A percentile compares a stretch with the other conserved stretches of the same genome.
phyloP scores from a whole-genome alignment of 2,113 vertebrate species.

The Upupa epops region DNA sequence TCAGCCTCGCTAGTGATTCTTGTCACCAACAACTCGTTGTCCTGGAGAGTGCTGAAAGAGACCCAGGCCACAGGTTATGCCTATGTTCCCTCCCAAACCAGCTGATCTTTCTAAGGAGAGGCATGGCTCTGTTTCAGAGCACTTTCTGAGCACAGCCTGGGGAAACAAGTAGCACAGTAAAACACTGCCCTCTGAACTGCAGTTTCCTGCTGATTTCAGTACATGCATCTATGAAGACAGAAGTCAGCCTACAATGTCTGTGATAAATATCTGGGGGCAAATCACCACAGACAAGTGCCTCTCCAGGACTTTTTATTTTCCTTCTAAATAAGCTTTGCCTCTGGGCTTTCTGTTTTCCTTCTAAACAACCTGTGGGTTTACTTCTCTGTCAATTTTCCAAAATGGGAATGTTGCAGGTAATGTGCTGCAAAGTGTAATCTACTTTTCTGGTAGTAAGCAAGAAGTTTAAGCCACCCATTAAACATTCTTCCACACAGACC shows the following conservation, averaged over 20 bases:
- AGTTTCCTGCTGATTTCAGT: neutral
- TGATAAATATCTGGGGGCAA: neutral
- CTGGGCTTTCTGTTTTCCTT: neutral
- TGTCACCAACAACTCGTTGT: neutral
- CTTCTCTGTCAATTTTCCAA: neutral
- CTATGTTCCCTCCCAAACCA: neutral
- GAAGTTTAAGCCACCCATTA: neutral
- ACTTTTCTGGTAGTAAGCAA: neutral
- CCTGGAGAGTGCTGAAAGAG: neutral
- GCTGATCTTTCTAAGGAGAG: neutral
- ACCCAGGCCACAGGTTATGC: neutral
- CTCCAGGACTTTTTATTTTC: neutral
- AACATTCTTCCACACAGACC: neutral
- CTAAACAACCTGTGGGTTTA: neutral
- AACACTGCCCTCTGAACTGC: neutral
- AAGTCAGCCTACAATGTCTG: neutral
- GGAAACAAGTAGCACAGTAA: rapidly evolving
- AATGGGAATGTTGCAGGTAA: neutral
- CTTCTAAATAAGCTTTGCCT: neutral
- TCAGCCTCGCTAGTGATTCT: neutral
- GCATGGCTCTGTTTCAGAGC: neutral
- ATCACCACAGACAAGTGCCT: neutral
- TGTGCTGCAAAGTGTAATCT: neutral
- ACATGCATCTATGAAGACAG: neutral
- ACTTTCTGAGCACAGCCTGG: neutral